Evolutionary conservation across 2,113 vertebrate species (phyloP), one percentile per base, ranked within the genome.

Genomic region (Ammodytes dubius): DNA sequence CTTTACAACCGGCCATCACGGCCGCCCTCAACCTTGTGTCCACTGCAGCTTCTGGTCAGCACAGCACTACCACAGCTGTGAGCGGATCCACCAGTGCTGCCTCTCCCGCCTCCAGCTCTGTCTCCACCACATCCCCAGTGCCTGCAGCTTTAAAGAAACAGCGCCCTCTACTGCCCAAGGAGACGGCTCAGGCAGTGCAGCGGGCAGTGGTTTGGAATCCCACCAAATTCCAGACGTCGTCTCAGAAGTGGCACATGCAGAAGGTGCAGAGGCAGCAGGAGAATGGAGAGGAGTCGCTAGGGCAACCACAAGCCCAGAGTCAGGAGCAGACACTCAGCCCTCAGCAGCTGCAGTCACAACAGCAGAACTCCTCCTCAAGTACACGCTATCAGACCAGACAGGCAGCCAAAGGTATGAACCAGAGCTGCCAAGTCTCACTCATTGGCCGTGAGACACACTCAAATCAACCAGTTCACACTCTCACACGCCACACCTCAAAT

Each of bases 361-460:
- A 89, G 61, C 89, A 92, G 66, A 90, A 90, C 92, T 94, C 95
- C 86, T 96, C 97, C 74, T 96, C 97, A 91, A 98, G 97, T 91
- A 98, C 96, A 15, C 95, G 98, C 90, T 99, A 99, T 61, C 98
- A 99, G 94, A 99, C 98, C 85, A 97, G 98, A 95, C 97, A 99
- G 94, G 96, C 97, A 74, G 96, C 96, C 89, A 99, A 99, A 96
- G 98, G 98, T 99, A 96, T 50, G 27, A 27, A 27, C 27, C 27
- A 27, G 27, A 27, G 27, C 27, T 27, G 27, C 27, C 27, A 27
- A 27, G 27, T 27, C 27, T 27, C 27, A 27, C 27, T 27, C 27
- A 1, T 27, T 27, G 27, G 27, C 27, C 27, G 27, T 27, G 27
- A 27, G 27, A 27, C 27, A 27, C 27, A 27, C 27, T 27, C 27